Conservation (phyloP, 2,113 vertebrate species). For the Coturnix japonica region DNA sequence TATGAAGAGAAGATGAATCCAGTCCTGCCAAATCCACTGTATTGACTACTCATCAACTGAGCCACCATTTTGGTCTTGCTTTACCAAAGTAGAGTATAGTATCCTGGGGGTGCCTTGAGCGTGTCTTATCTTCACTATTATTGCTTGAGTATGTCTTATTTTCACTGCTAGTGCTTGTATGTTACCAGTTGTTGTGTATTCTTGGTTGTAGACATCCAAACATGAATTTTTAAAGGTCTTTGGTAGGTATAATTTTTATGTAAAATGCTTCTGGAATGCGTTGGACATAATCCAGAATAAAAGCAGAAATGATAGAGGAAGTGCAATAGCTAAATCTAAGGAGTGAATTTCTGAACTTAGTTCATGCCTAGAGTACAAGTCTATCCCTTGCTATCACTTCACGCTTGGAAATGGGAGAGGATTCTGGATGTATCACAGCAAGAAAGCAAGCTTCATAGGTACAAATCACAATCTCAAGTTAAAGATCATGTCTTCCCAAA, state of each 20-base stretch:
- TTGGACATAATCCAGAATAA: not conserved
- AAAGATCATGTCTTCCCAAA: not conserved
- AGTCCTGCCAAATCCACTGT: not conserved
- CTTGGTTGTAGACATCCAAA: not conserved
- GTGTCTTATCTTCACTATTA: not conserved
- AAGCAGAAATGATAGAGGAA: not conserved
- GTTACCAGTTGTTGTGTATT: not conserved
- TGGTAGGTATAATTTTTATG: not conserved
- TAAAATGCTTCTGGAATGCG: not conserved
- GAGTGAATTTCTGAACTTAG: not conserved
- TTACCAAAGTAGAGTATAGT: not conserved
- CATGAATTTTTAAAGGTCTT: not conserved
- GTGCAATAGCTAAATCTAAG: not conserved
- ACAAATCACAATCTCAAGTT: not conserved
- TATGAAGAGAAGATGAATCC: not conserved
- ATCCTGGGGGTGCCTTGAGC: not conserved
- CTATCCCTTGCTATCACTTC: not conserved
- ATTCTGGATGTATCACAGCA: not conserved
- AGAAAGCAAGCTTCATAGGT: not conserved
- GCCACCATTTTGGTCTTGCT: not conserved
- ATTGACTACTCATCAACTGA: accelerated
- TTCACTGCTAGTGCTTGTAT: not conserved
- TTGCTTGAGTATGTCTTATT: not conserved
- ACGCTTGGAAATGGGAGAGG: not conserved
- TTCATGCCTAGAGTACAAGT: not conserved